Base-by-base conservation (phyloP, 2,888 invertebrate genomes). In the Pseudococcus longispinus region DNA sequence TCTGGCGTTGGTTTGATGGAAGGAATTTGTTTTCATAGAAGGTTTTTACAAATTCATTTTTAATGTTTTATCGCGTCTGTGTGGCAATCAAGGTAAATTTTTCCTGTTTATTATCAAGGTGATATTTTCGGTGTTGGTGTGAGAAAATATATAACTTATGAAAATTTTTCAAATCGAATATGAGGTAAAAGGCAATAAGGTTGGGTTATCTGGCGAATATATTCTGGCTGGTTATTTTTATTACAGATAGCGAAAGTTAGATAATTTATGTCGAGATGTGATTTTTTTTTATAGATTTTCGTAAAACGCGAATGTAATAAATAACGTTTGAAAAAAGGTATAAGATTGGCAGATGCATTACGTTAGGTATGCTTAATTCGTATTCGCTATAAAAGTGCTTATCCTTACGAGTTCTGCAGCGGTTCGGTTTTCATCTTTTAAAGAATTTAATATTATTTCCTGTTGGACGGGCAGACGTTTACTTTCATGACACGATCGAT, bases 61-160 rank as follows among this genome's bases (percentile, higher is more conserved):
- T 80, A 80, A 80, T 80, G 77, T 37, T 80, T 80, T 42, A 77
- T 80, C 77, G 77, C n/a, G 77, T 37, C 42, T 42, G 11, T 8
- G 9, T 20, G 9, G 9, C 5, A 9, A 70, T 70, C 77, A 80
- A 80, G 77, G 77, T 80, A 80, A 80, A 80, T 80, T 80, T 77
- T 80, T 80, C 77, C 77, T 80, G 77, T 80, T 74, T 80, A 80
- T 74, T 37, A 32, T 80, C 77, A 80, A 80, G 77, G 77, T 80
- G 20, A 80, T 80, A 37, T 3, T 42, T 77, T 77, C 8, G 13
- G 77, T 37, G n/a, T 4, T 32, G 46, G 9, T 70, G 29, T 18
- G 29, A 26, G 13, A 77, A 77, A 77, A 77, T 1, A 2, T 26
- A n/a, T n/a, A n/a, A n/a, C n/a, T n/a, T n/a, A n/a, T n/a, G n/a